Evolutionary conservation across 2,113 vertebrate genomes (phyloP), one percentile per base, ranked within the genome.

Genomic region (Alligator mississippiensis): DNA sequence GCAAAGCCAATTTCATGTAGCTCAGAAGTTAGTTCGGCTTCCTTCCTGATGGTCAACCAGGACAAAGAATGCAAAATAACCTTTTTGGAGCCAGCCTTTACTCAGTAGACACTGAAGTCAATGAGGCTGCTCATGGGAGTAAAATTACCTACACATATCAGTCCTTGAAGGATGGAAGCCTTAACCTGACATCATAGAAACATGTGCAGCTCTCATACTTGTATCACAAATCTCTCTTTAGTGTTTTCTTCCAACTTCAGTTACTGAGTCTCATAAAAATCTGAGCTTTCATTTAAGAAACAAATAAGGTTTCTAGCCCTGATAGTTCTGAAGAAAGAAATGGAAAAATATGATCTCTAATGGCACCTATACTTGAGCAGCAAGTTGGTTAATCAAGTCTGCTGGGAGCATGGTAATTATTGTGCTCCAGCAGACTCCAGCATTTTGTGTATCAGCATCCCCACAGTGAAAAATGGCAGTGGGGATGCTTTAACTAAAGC

Each of bases 181-280:
- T 47, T 47, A 47, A 9, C 10, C 9, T 28, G 25, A 55, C 79
- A 6, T 63, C 57, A 18, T 28, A 85, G 63, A 64, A 87, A 82
- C 3, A 9, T 58, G 21, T 25, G 34, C 79, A 88, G 9, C 4
- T 91, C 82, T 55, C 28, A 9, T 11, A 63, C 16, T 62, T 85
- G 5, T 7, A 63, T 13, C 34, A 11, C 9, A 80, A 81, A 24
- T 38, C 59, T 84, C 59, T 22, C 30, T 72, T 5, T 34, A 30
- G 25, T 58, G 6, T 9, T 10, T 77, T 57, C 79, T 64, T 18
- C 64, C 19, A 87, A 11, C 30, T 27, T 75, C 25, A 68, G 6
- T 1, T 84, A 16, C 58, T 0, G 1, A 75, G 19, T 66, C 76
- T 87, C 0, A 2, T 28, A 84, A 88, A 47, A 92, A 59, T 0